Evolutionary conservation across 1,140 invertebrate species (phyloP), one percentile per base, ranked within the genome.

Genomic region (Drosophila nasuta): DNA sequence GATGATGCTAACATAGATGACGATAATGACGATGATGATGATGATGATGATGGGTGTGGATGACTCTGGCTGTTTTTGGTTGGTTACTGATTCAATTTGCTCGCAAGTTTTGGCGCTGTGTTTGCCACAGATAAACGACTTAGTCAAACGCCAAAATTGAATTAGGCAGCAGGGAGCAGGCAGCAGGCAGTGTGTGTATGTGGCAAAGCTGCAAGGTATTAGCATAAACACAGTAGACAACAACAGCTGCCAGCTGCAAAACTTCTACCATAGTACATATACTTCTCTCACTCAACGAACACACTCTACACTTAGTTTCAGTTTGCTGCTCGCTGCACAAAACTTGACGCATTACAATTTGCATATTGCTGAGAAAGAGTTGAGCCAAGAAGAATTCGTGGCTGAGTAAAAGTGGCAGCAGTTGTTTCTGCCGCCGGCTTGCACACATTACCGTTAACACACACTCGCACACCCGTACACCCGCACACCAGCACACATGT

Each of bases 101-200:
- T 67, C 38, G 63, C 81, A 65, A 69, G 67, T 83, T 85, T 77
- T 73, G 76, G 33, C 45, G 62, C 77, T 25, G 48, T 71, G 73
- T 71, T 65, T 58, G 73, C 60, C 57, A 41, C 83, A 83, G 82
- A 88, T 87, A 87, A 87, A 89, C 82, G 82, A 87, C 82, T 87
- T 87, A 87, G 83, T 66, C 54, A 78, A 82, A 76, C 57, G 48
- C 56, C 54, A 76, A 63, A 87, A 87, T 87, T 87, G 73, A 87
- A 88, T 83, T 88, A 88, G 77, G 11, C 54, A 45, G 62, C 70
- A n/a, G 5, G 33, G 13, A 38, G 33, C 13, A 6, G 45, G 3
- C 5, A 38, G 33, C 13, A 15, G 13, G 4, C 15, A 48, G 33
- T 33, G 33, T 33, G 33, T 15, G 73, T 65, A 72, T 74, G 65